Percentiles rank a stretch among this genome's conserved stretches.
Evolutionary conservation across 2,888 invertebrate genomes (phyloP).

Genomic region (Ctenicera cuprea): DNA sequence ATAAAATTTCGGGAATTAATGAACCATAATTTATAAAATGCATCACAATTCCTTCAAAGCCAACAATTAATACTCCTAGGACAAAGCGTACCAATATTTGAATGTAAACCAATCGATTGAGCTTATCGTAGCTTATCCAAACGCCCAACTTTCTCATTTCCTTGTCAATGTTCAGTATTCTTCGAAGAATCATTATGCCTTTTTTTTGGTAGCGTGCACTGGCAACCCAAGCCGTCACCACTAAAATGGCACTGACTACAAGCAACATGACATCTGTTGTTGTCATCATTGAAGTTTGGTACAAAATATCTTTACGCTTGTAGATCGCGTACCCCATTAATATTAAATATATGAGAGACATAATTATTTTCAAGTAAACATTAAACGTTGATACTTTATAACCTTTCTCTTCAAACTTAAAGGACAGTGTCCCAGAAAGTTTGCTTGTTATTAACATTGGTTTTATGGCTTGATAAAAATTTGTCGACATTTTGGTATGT

Average conservation of each 20-base stretch:
- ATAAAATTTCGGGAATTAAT: slow-evolving; percentile 29
- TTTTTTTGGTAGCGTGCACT: slow-evolving; percentile 45
- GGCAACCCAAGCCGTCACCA: slow-evolving; percentile 35
- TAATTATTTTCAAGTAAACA: slow-evolving; percentile 34
- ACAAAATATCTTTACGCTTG: background rate
- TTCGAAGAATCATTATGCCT: slow-evolving; percentile 37
- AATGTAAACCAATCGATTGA: slow-evolving; percentile 44
- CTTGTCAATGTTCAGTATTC: slow-evolving; percentile 55
- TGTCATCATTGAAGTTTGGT: slow-evolving; percentile 9
- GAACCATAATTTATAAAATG: background rate
- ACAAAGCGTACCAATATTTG: slow-evolving; percentile 34
- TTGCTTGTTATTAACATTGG: slow-evolving; percentile 38
- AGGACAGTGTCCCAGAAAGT: slow-evolving; percentile 32
- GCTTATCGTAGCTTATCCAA: slow-evolving; percentile 57
- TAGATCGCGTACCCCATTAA: slow-evolving; percentile 11
- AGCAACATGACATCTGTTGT: slow-evolving; percentile 35
- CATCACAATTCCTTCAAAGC: slow-evolving; percentile 29
- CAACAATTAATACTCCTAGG: slow-evolving; percentile 33
- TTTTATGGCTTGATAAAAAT: slow-evolving; percentile 43
- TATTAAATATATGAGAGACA: slow-evolving; percentile 11
- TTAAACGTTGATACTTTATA: slow-evolving; percentile 39
- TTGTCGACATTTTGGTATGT: slow-evolving; percentile 23
- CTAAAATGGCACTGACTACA: slow-evolving; percentile 20
- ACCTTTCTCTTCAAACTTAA: slow-evolving; percentile 27
- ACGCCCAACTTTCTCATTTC: slow-evolving; percentile 58